These are phyloP conservation scores for Phengaris arion DNA, from an alignment of 2,888 invertebrate genomes.

Conservation along the genomic window DNA sequence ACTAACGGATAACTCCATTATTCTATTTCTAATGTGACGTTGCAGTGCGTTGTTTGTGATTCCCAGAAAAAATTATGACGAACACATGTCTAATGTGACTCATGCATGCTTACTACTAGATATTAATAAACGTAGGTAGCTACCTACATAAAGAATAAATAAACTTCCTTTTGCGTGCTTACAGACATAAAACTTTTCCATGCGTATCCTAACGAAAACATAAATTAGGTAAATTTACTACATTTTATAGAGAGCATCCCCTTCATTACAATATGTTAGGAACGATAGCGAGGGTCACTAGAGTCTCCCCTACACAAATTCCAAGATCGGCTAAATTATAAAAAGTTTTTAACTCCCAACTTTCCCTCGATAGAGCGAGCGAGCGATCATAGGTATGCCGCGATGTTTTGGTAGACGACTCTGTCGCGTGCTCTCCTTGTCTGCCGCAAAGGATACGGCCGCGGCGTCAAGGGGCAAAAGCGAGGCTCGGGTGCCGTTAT, in stretches of 20 bases:
- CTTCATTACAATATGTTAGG: conserved; percentile 75
- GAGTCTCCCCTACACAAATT: conserved; percentile 65
- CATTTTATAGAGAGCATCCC: conserved; percentile 70
- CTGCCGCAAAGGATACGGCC: conserved; percentile 47
- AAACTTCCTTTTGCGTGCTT: conserved; percentile 76
- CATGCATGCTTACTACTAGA: conserved; percentile 54
- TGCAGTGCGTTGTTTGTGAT: conserved; percentile 57
- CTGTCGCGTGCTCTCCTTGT: conserved; percentile 56
- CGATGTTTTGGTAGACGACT: conserved; percentile 53
- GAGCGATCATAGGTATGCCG: conserved; percentile 58
- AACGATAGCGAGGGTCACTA: conserved; percentile 72
- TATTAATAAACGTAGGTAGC: conserved; percentile 69
- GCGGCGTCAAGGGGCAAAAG: conserved; percentile 47
- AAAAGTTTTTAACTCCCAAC: conserved; percentile 77
- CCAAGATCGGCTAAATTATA: conserved; percentile 70
- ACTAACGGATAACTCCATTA: not conserved
- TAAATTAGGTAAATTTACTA: conserved; percentile 76
- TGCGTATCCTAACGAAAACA: conserved; percentile 76
- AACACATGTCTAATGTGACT: conserved; percentile 57
- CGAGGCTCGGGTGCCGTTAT: conserved; percentile 46
- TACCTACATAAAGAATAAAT: conserved; percentile 50
- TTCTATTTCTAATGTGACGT: conserved; percentile 46
- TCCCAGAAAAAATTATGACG: conserved; percentile 57
- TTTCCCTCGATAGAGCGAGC: conserved; percentile 57
- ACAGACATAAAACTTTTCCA: conserved; percentile 74